Evolutionary conservation across 2,113 vertebrate species (phyloP), one percentile per base, ranked within the genome.

Genomic region (Dolichallabes microphthalmus): DNA sequence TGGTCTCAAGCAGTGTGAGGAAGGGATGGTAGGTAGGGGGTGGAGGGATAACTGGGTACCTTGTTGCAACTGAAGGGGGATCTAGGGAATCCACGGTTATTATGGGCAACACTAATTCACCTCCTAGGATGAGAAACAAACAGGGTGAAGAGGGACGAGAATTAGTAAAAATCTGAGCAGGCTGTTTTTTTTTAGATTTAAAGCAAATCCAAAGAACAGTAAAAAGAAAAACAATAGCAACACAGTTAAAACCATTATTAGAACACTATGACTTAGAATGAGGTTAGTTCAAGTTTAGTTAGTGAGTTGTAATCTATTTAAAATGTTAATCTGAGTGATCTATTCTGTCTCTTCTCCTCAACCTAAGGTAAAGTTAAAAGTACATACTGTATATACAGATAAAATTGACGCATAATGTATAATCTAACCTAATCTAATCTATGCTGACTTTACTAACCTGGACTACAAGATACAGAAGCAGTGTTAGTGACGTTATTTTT

Each of bases 31-130:
- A 96, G 61, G 96, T 96, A 74, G 96, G 96, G 93, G 96, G 96
- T 3, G 96, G 92, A 94, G 96, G 96, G 82, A 97, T 93, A 90
- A 97, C 96, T 83, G 97, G 97, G 93, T 96, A 97, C 61, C 91
- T 96, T 76, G 96, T 97, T 91, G 96, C 96, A 86, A 97, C 95
- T 85, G 96, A 96, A 81, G 96, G 96, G 95, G 96, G 96, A 88
- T 97, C 96, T 95, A 98, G 88, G 91, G 96, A 96, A 93, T 98
- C 97, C 95, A 97, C 96, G 22, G 97, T 97, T 92, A 98, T 97
- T 91, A 98, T 97, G 91, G 97, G 97, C 93, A 97, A 96, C 91
- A 98, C 96, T 96, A 98, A 95, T 95, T 97, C 96, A 94, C 96
- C 97, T 97, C 97, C 97, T 98, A 95, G 93, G 92, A 95, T 89